Base-by-base conservation (phyloP, 2,888 invertebrate species). In the Pharmacophagus antenor region DNA sequence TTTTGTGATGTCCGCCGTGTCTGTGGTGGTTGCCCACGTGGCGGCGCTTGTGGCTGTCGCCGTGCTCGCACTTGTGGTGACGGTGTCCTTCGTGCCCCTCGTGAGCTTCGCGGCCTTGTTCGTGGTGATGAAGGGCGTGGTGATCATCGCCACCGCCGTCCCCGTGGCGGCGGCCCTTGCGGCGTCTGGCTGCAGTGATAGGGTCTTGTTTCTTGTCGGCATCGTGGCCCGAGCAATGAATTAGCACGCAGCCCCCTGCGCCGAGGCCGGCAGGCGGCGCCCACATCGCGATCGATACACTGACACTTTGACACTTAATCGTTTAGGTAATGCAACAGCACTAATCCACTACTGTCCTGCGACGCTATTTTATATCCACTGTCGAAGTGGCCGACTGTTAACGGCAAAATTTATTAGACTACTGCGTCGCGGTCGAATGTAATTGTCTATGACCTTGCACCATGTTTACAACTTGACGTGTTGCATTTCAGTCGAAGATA, bases 41-140 rank as follows among this genome's bases (percentile, higher is more conserved):
- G n/a, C n/a, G n/a, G n/a, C n/a, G n/a, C 67, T 88, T 89, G 62
- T 89, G 88, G 5, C 79, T 80, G 12, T 84, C 88, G 1, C 85
- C 87, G 41, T 89, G 83, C 64, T 88, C 88, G n/a, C n/a, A n/a
- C n/a, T n/a, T n/a, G n/a, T n/a, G n/a, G n/a, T n/a, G n/a, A n/a
- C n/a, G 88, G 66, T 88, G 87, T n/a, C 82, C 85, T 68, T 88
- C 85, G 63, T 89, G 88, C 1, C 88, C 88, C 67, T 89, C 88
- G 67, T 85, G 84, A 41, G 82, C 88, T 46, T 88, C 83, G 23
- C 82, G 77, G 0, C 82, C 88, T 27, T 88, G 88, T n/a, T 88
- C 83, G 52, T 88, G 88, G 52, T 89, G 88, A 54, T 89, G 88
- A 41, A 88, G 76, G 0, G 42, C 42, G 20, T 44, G 18, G 20